Conservation (phyloP, 1,140 invertebrate genomes). For the Listronotus bonariensis region DNA sequence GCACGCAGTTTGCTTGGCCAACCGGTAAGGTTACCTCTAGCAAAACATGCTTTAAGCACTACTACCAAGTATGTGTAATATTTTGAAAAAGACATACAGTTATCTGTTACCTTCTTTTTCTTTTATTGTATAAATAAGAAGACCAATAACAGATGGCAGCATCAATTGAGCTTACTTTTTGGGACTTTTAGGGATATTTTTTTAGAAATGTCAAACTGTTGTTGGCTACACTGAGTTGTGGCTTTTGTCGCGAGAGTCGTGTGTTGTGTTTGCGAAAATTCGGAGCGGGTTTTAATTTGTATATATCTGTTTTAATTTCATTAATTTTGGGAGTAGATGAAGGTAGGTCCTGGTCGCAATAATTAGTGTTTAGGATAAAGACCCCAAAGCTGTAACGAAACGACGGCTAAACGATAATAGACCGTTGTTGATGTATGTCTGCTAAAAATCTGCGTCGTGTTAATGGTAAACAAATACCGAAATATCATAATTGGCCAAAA, state of each 20-base stretch:
- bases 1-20: too few relatives aligned
- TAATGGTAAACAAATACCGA: slow-evolving; percentile 6
- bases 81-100: too few relatives aligned
- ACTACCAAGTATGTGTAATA: too few relatives aligned
- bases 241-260: slow-evolving; percentile 30
- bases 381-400: background rate
- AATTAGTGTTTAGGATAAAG: background rate
- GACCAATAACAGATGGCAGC: too few relatives aligned
- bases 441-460: slow-evolving; percentile 14
- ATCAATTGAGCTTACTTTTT: too few relatives aligned
- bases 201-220: too few relatives aligned
- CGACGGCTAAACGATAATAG: background rate
- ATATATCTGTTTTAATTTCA: slow-evolving; percentile 45
- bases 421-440: slow-evolving; percentile 5
- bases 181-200: too few relatives aligned
- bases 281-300: slow-evolving; percentile 37
- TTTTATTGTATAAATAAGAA: too few relatives aligned
- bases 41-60: too few relatives aligned
- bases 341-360: slow-evolving; percentile 37
- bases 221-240: too few relatives aligned
- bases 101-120: too few relatives aligned
- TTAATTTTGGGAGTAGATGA: slow-evolving; percentile 50
- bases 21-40: too few relatives aligned
- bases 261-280: slow-evolving; percentile 46
- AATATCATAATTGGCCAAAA: slow-evolving; percentile 1